Percentiles rank a stretch among this genome's conserved stretches.
Evolutionary conservation across 2,888 invertebrate genomes (phyloP).

Genomic region (Ceriagrion tenellum): DNA sequence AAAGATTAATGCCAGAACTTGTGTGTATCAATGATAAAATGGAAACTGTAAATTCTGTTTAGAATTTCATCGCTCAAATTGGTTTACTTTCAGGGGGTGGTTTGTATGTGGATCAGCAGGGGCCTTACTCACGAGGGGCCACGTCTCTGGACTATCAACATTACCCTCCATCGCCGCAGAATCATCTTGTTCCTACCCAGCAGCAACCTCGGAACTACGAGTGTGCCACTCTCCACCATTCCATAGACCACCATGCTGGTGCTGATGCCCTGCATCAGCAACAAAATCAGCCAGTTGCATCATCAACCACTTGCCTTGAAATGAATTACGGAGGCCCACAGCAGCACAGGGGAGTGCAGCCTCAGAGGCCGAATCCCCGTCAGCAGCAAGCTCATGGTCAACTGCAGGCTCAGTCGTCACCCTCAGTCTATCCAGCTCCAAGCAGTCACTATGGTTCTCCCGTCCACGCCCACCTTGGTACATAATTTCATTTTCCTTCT

Average conservation of each 20-base stretch:
- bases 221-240: slow-evolving; percentile 40
- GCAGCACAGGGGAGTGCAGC: slow-evolving; percentile 61
- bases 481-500: not conserved
- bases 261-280: slow-evolving; percentile 55
- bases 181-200: slow-evolving; percentile 28
- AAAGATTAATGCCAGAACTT: too few relatives aligned
- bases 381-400: slow-evolving; percentile 49
- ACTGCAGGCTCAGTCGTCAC: slow-evolving; percentile 49
- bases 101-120: slow-evolving; percentile 56
- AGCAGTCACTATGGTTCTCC: slow-evolving; percentile 61
- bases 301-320: slow-evolving; percentile 25
- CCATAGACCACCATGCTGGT: slow-evolving; percentile 47
- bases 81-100: slow-evolving; percentile 40
- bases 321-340: slow-evolving; percentile 61
- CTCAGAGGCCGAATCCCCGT: slow-evolving; percentile 60
- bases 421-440: slow-evolving; percentile 39
- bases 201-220: slow-evolving; percentile 58
- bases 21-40: too few relatives aligned
- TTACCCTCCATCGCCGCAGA: slow-evolving; percentile 43
- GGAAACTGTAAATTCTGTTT: too few relatives aligned
- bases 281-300: slow-evolving; percentile 9
- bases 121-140: slow-evolving; percentile 37
- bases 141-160: slow-evolving; percentile 29
- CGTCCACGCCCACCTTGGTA: slow-evolving; percentile 60
- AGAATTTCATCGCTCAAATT: not conserved